Evolutionary conservation across 2,888 invertebrate species (phyloP).

Genomic region (Dorcus parallelipipedus): DNA sequence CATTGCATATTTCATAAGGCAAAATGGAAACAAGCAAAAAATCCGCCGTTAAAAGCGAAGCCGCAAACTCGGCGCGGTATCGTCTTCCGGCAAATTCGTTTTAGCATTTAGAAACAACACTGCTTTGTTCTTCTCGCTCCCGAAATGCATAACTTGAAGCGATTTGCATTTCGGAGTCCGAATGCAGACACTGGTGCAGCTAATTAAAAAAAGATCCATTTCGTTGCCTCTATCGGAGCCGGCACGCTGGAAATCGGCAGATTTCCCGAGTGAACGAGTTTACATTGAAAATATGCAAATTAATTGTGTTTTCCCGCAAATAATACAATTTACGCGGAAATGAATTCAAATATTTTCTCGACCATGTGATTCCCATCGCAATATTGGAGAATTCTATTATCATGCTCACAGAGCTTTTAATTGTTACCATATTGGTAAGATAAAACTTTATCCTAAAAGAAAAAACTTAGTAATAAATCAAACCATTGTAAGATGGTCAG

Average conservation of each 20-base stretch:
- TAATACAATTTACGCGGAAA: conserved; percentile 1
- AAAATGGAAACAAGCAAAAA: too few species aligned
- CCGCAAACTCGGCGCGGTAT: too few species aligned
- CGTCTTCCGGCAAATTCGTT: too few species aligned
- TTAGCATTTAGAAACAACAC: too few species aligned
- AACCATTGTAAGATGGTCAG: too few species aligned
- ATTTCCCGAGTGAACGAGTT: neutral
- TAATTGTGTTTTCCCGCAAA: neutral
- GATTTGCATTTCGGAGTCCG: neutral
- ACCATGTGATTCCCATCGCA: neutral
- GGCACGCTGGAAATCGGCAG: neutral
- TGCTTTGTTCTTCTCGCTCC: neutral
- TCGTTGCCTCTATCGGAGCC: neutral
- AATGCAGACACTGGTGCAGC: neutral
- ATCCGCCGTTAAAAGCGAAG: too few species aligned
- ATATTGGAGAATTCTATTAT: neutral
- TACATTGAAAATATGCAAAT: conserved; percentile 1
- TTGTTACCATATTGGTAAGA: too few species aligned
- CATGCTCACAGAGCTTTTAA: too few species aligned
- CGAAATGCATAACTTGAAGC: neutral
- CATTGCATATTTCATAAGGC: too few species aligned
- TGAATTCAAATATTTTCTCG: conserved; percentile 1
- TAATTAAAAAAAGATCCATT: neutral
- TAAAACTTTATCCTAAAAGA: too few species aligned
- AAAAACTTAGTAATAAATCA: too few species aligned